Conservation (phyloP, 2,797 vertebrate genomes). For the Acipenser oxyrinchus region DNA sequence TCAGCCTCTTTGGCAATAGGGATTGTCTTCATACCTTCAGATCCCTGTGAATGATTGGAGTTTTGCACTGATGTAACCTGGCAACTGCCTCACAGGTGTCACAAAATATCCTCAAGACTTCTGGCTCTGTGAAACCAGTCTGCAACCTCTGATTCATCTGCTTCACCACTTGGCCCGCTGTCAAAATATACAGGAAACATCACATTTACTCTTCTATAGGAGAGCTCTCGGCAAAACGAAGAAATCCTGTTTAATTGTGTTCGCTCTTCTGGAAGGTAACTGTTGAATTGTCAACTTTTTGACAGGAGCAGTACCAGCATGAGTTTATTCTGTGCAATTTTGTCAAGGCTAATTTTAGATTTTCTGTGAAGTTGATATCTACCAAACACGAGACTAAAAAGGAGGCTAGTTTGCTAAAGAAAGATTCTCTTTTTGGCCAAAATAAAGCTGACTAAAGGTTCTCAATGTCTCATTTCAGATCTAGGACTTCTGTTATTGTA, state of each 20-base stretch:
- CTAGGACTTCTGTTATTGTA: too few species aligned
- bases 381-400: too few species aligned
- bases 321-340: too few species aligned
- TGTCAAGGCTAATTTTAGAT: too few species aligned
- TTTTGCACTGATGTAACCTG: constrained; percentile 92
- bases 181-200: neutral
- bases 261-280: neutral
- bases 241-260: neutral
- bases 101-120: constrained; percentile 87
- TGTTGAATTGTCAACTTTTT: neutral
- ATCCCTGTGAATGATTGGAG: constrained; percentile 89
- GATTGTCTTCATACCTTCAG: constrained; percentile 70
- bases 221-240: neutral
- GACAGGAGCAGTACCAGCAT: too few species aligned
- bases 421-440: too few species aligned
- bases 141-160: constrained; percentile 94
- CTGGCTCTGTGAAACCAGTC: constrained; percentile 80
- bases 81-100: constrained; percentile 93
- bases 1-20: too few species aligned
- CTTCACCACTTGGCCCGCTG: constrained; percentile 93
- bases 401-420: too few species aligned
- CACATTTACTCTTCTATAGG: neutral
- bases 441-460: too few species aligned
- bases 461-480: too few species aligned
- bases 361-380: too few species aligned